Conservation (phyloP, 1,140 invertebrate species). For the Heliconius nattereri region DNA sequence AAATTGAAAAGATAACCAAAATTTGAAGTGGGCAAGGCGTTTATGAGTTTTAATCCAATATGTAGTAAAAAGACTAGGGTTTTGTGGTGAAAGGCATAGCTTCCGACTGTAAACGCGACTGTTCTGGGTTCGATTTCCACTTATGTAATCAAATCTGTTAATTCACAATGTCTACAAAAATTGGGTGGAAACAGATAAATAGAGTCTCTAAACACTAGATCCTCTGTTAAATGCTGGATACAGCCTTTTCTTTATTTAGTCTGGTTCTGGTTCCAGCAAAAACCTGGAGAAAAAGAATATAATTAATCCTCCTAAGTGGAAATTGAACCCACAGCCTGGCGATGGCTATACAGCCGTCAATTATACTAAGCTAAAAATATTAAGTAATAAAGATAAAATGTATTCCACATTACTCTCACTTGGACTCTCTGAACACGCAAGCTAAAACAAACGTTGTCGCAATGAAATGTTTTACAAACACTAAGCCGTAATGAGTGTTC, state of each 20-base stretch:
- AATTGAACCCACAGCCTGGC: background rate
- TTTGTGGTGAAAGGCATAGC: too few species aligned
- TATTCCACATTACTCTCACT: background rate
- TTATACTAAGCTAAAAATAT: background rate
- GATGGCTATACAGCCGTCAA: too few species aligned
- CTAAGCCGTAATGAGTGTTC: constrained; percentile 47
- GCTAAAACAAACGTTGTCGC: constrained; percentile 55
- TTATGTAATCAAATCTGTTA: too few species aligned
- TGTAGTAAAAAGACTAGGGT: background rate
- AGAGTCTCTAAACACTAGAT: too few species aligned
- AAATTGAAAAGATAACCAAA: background rate
- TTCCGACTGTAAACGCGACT: too few species aligned
- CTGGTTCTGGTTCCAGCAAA: too few species aligned
- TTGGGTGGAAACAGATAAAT: too few species aligned
- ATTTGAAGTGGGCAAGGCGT: background rate
- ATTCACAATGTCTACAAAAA: too few species aligned
- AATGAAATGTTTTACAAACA: constrained; percentile 66
- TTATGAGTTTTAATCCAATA: background rate
- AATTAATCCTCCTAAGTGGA: background rate
- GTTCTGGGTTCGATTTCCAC: too few species aligned
- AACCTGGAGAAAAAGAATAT: too few species aligned
- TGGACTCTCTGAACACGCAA: constrained; percentile 22
- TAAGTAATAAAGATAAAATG: background rate
- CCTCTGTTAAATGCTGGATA: too few species aligned
- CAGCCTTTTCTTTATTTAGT: too few species aligned